phyloP scores from a whole-genome alignment of 1,140 invertebrate species.

The Achroia grisella region DNA sequence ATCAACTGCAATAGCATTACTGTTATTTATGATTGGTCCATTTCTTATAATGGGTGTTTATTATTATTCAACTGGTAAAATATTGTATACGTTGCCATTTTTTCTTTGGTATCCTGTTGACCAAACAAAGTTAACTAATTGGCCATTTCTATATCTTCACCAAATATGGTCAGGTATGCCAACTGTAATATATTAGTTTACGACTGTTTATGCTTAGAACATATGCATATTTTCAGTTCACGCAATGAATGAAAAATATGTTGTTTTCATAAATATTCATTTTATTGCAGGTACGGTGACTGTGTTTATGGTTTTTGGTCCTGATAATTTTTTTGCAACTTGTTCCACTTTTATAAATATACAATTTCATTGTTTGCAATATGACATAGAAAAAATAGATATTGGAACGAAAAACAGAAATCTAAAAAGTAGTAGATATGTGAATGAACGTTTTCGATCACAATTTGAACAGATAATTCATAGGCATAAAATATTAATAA shows the following conservation, averaged over 20 bases:
- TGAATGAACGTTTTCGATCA: neutral
- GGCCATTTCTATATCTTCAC: slow-evolving; percentile 22
- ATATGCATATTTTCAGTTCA: too few species aligned
- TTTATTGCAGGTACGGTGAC: slow-evolving; percentile 5
- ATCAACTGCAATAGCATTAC: slow-evolving; percentile 1
- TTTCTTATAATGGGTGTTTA: slow-evolving; percentile 8
- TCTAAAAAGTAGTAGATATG: too few species aligned
- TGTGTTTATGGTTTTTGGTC: slow-evolving; percentile 14
- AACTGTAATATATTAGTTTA: neutral
- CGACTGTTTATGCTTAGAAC: too few species aligned
- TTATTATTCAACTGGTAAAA: slow-evolving; percentile 18
- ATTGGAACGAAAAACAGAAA: too few species aligned
- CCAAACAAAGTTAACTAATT: slow-evolving; percentile 16
- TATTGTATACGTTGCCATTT: slow-evolving; percentile 25
- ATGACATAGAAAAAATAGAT: slow-evolving; percentile 16
- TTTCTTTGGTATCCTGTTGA: slow-evolving; percentile 33
- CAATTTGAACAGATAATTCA: slow-evolving; percentile 10
- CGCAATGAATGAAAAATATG: too few species aligned
- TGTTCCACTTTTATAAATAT: slow-evolving; percentile 28
- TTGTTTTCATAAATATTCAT: too few species aligned
- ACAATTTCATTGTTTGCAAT: slow-evolving; percentile 21
- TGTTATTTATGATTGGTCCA: slow-evolving; percentile 18
- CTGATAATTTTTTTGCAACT: slow-evolving; percentile 26
- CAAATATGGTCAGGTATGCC: slow-evolving; percentile 30
- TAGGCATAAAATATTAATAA: slow-evolving; percentile 16